phyloP scores from a whole-genome alignment of 35 echinoderm and acorn worm species.

The Eucidaris tribuloides region DNA sequence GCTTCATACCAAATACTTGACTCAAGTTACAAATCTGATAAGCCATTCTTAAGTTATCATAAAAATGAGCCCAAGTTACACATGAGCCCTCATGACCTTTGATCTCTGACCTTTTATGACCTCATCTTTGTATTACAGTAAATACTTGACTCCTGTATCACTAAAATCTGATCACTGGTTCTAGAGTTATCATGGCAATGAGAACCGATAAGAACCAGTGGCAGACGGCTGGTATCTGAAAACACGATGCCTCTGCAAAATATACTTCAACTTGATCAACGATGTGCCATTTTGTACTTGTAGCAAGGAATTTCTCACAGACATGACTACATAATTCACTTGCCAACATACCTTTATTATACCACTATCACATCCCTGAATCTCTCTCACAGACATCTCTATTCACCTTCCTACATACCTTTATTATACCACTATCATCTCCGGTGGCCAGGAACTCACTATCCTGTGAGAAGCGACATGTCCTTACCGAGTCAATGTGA shows the following conservation, averaged over 20 bases:
- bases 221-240: no score
- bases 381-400: not conserved
- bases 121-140: no score
- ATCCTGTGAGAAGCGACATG: constrained; percentile 68
- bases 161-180: no score
- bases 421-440: constrained; percentile 70
- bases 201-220: no score
- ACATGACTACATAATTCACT: not conserved
- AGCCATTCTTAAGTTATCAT: no score
- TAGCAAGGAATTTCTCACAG: not conserved
- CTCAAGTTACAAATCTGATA: no score
- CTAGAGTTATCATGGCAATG: no score
- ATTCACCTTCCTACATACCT: constrained; percentile 39
- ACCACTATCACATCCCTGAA: not conserved
- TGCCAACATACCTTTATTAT: not conserved
- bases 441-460: constrained; percentile 66
- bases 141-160: no score
- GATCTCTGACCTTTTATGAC: no score
- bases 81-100: no score
- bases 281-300: not conserved
- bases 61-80: no score
- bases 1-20: no score
- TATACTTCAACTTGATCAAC: not conserved
- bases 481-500: constrained; percentile 64
- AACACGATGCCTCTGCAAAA: not conserved